phyloP scores from a whole-genome alignment of 2,113 vertebrate genomes.

The Apus apus region DNA sequence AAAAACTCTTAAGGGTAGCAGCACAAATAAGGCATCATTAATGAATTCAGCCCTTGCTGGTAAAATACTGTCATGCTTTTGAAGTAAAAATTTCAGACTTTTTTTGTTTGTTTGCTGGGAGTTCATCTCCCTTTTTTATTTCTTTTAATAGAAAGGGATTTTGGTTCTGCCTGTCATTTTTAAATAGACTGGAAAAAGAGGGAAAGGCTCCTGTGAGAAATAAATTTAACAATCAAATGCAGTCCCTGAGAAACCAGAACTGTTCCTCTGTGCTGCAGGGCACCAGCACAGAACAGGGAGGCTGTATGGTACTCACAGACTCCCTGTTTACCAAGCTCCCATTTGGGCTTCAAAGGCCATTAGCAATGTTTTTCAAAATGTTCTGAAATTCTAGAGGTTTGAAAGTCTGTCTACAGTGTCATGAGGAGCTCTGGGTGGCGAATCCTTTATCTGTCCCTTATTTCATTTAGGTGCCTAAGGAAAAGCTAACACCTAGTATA shows the following conservation, averaged over 20 bases:
- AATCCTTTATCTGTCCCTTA: background rate
- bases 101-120: slow-evolving; percentile 8
- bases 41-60: slow-evolving; percentile 35
- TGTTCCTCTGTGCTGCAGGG: background rate
- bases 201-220: background rate
- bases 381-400: background rate
- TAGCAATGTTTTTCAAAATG: background rate
- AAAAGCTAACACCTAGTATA: background rate
- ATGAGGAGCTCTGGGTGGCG: background rate
- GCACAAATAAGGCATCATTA: background rate
- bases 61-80: slow-evolving; percentile 27
- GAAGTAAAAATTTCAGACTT: slow-evolving; percentile 45
- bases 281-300: background rate
- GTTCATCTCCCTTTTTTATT: background rate
- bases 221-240: slow-evolving; percentile 18
- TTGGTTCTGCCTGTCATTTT: background rate
- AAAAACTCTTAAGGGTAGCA: background rate
- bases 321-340: background rate
- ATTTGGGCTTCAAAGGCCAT: background rate
- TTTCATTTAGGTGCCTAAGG: background rate
- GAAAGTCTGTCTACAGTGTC: background rate
- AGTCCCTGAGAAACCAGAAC: background rate
- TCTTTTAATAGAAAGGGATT: background rate
- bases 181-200: background rate
- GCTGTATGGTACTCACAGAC: background rate